A percentile compares a stretch with the other conserved stretches of the same genome.
phyloP scores from a whole-genome alignment of 2,113 vertebrate genomes.

The Chlorodrepanis virens region DNA sequence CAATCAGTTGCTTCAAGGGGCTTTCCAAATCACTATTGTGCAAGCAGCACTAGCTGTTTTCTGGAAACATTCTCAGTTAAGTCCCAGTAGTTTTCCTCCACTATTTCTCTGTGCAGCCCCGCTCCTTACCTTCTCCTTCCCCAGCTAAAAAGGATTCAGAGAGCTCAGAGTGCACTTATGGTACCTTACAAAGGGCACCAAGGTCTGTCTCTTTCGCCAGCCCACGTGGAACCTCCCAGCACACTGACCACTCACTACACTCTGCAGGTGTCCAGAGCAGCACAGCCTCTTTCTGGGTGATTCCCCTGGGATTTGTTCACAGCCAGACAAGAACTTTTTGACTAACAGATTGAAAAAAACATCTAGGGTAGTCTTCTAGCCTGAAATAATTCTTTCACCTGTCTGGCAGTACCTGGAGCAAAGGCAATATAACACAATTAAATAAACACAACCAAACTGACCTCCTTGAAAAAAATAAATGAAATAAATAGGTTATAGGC shows the following conservation, averaged over 20 bases:
- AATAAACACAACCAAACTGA: neutral
- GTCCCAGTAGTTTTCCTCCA: neutral
- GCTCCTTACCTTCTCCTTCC: neutral
- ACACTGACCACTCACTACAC: neutral
- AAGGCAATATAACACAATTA: neutral
- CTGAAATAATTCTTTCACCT: neutral
- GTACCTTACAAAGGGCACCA: neutral
- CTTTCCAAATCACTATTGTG: neutral
- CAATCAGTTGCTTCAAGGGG: neutral
- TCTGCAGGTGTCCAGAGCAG: neutral
- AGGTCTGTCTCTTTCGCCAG: neutral
- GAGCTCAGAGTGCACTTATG: neutral
- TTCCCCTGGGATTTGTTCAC: neutral
- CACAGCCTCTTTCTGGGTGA: neutral
- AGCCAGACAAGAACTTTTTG: neutral
- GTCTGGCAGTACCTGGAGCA: neutral
- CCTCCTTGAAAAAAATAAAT: neutral
- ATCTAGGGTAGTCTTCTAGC: neutral
- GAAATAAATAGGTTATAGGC: neutral
- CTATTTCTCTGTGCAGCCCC: neutral
- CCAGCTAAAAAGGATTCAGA: neutral
- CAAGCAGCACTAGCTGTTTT: neutral
- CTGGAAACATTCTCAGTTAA: neutral
- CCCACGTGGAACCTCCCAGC: neutral
- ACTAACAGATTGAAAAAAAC: neutral